Evolutionary conservation across 1,140 invertebrate genomes (phyloP).

Genomic region (Helicoverpa armigera): DNA sequence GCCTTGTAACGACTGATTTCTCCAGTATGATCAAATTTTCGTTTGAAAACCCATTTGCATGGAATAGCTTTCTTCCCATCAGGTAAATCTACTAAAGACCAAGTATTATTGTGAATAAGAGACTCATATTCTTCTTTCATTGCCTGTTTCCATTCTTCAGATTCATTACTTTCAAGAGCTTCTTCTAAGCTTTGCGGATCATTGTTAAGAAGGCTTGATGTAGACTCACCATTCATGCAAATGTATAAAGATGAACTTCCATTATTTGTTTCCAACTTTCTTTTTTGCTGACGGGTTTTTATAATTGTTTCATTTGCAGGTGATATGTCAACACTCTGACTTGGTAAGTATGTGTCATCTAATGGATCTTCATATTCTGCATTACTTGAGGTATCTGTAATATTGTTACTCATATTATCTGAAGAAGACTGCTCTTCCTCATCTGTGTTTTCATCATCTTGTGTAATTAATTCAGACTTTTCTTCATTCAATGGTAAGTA

Average conservation of each 20-base stretch:
- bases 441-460: neutral
- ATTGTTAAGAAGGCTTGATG: neutral
- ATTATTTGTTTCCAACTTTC: neutral
- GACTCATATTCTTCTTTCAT: constrained; percentile 37
- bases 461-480: neutral
- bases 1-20: constrained; percentile 51
- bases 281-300: neutral
- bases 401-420: constrained; percentile 11
- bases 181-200: too few species aligned
- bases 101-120: constrained; percentile 55
- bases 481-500: neutral
- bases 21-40: constrained; percentile 52
- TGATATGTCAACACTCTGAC: constrained; percentile 14
- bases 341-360: constrained; percentile 49
- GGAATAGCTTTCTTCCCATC: constrained; percentile 41
- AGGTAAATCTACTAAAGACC: constrained; percentile 40
- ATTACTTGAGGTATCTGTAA: constrained; percentile 16
- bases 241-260: neutral
- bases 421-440: constrained; percentile 7
- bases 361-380: constrained; percentile 48
- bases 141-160: constrained; percentile 1
- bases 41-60: constrained; percentile 61
- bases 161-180: neutral
- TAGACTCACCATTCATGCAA: neutral
- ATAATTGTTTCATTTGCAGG: neutral